Evolutionary conservation across 30 jellyfish, hydroid and myxozoan genomes (phyloP).

Genomic region (Rhopilema esculentum): DNA sequence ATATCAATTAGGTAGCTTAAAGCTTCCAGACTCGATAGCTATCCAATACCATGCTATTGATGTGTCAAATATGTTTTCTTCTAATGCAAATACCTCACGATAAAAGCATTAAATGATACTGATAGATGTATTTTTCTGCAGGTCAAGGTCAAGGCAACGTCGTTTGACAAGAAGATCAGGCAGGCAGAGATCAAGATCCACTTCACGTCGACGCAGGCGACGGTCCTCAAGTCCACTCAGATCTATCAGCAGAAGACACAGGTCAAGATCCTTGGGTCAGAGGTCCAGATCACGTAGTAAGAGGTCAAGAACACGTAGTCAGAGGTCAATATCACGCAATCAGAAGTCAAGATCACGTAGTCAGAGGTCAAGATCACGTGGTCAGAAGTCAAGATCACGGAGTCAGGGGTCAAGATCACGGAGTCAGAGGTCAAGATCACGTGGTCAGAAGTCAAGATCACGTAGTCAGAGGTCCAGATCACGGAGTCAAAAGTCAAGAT

Average conservation of each 20-base stretch:
- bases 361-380: not conserved
- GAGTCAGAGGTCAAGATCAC: not conserved
- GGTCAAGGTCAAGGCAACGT: not conserved
- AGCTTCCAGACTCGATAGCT: no score
- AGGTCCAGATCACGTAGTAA: not conserved
- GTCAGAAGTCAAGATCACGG: not conserved
- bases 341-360: not conserved
- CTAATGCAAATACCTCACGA: no score
- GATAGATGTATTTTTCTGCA: not conserved
- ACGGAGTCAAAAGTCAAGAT: not conserved
- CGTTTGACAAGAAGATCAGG: not conserved
- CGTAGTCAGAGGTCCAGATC: not conserved
- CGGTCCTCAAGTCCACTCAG: not conserved
- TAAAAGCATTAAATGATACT: no score
- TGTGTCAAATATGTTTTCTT: no score
- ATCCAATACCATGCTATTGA: no score
- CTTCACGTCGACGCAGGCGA: not conserved
- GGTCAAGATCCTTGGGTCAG: not conserved
- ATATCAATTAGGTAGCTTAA: no score
- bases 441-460: not conserved
- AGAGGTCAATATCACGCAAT: not conserved
- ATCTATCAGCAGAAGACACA: not conserved
- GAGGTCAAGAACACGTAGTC: not conserved
- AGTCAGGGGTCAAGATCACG: not conserved
- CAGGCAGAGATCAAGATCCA: not conserved